A percentile compares a stretch with the other conserved stretches of the same genome.
Conservation (phyloP, 2,888 invertebrate species). For the Agriopis leucophaearia region DNA sequence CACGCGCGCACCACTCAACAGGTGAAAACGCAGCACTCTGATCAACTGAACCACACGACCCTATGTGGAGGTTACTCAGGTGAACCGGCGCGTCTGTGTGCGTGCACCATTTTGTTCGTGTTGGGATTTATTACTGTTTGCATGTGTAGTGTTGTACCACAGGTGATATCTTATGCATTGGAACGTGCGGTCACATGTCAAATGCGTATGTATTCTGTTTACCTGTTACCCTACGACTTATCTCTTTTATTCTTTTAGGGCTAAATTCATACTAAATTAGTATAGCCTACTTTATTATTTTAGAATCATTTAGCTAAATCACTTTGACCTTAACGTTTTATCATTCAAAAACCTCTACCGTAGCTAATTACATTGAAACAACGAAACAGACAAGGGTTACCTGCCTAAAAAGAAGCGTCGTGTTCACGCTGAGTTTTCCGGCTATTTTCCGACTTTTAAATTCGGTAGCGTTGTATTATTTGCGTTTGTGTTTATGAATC, state of each 20-base stretch:
- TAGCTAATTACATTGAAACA: constrained; percentile 39
- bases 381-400: constrained; percentile 40
- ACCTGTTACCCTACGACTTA: constrained; percentile 80
- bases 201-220: constrained; percentile 67
- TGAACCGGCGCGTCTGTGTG: constrained; percentile 65
- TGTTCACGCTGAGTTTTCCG: constrained; percentile 52
- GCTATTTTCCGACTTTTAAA: constrained; percentile 56
- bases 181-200: constrained; percentile 80
- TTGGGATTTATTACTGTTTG: constrained; percentile 73
- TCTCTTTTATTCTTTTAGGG: constrained; percentile 78
- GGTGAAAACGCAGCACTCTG: constrained; percentile 83
- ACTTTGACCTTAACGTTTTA: constrained; percentile 50
- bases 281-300: constrained; percentile 57
- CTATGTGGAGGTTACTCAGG: constrained; percentile 79
- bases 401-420: constrained; percentile 38
- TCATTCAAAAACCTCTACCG: constrained; percentile 47
- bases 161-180: constrained; percentile 68
- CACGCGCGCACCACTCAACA: constrained; percentile 74
- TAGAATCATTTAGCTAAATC: constrained; percentile 34
- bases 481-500: constrained; percentile 58
- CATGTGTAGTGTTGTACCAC: constrained; percentile 64
- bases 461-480: constrained; percentile 50
- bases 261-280: constrained; percentile 65
- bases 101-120: constrained; percentile 81
- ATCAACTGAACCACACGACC: constrained; percentile 75